Evolutionary conservation across 2,888 invertebrate genomes (phyloP).

Genomic region (Temnothorax unifasciatus): DNA sequence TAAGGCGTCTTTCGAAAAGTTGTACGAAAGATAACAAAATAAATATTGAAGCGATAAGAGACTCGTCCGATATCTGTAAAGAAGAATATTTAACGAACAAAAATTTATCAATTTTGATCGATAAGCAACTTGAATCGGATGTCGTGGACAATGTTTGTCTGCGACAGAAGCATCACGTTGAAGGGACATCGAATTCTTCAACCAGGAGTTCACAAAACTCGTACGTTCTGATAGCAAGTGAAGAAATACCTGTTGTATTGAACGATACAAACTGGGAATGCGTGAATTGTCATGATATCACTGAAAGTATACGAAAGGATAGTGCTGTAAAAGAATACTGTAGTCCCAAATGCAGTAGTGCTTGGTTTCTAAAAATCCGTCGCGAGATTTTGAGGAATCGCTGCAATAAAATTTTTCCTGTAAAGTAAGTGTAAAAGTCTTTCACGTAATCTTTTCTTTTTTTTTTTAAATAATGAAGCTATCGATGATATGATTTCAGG

Average conservation of each 20-base stretch:
- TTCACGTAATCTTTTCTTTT: not conserved
- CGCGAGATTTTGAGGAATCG: conserved; percentile 74
- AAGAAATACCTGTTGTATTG: conserved; percentile 46
- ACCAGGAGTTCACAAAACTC: conserved; percentile 41
- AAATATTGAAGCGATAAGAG: not conserved
- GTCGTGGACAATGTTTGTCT: not conserved
- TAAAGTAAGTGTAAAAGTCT: conserved; percentile 71
- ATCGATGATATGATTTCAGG: not conserved
- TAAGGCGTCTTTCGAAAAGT: not conserved
- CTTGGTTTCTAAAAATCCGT: conserved; percentile 77
- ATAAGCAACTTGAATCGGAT: conserved; percentile 45
- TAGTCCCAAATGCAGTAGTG: conserved; percentile 53
- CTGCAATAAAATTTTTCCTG: conserved; percentile 75
- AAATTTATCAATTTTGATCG: conserved; percentile 74
- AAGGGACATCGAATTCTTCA: conserved; percentile 31
- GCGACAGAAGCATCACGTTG: not conserved
- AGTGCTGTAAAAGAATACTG: conserved; percentile 61
- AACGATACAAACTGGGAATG: conserved; percentile 44
- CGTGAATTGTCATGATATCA: conserved; percentile 54
- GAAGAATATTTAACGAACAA: conserved; percentile 56
- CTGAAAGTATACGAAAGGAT: conserved; percentile 56
- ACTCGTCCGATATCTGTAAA: not conserved
- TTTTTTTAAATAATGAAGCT: not conserved
- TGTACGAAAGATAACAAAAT: not conserved
- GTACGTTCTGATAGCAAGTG: conserved; percentile 44